Evolutionary conservation across 2,888 invertebrate genomes (phyloP).

Genomic region (Acanthosepion esculentum): DNA sequence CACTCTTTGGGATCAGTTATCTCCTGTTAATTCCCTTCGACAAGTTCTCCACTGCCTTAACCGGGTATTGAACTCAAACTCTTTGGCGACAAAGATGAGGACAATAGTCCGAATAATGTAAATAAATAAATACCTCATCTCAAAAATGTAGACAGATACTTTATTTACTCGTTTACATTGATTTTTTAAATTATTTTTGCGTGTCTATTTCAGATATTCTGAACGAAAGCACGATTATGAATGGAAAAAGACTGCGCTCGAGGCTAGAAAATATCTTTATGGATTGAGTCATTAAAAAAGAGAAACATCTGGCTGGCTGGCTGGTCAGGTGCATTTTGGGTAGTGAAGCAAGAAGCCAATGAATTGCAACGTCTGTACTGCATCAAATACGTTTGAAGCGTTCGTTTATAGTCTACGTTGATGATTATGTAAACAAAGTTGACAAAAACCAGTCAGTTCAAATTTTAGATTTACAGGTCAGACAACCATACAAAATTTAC

Average conservation of each 20-base stretch:
- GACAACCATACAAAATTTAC: not conserved
- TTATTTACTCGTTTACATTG: no score
- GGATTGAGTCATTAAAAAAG: not conserved
- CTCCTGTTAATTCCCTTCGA: no score
- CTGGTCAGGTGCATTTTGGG: not conserved
- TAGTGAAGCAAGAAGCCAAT: not conserved
- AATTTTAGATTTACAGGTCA: not conserved
- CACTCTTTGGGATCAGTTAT: no score
- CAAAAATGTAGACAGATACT: no score
- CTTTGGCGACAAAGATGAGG: no score
- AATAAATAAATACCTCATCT: no score
- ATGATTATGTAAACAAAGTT: not conserved
- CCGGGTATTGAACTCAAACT: no score
- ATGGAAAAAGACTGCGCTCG: not conserved
- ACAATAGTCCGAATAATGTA: no score
- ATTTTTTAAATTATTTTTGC: not conserved
- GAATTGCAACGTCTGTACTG: not conserved
- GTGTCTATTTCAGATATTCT: not conserved
- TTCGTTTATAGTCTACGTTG: no score
- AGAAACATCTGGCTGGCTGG: not conserved
- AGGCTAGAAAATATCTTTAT: not conserved
- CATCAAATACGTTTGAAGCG: not conserved
- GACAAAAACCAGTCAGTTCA: not conserved
- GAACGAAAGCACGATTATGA: not conserved
- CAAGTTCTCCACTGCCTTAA: no score